A percentile compares a stretch with the other conserved stretches of the same genome.
These are phyloP conservation scores for Matsumyia berberina DNA, from an alignment of 2,888 invertebrate species.

Conservation along the genomic window DNA sequence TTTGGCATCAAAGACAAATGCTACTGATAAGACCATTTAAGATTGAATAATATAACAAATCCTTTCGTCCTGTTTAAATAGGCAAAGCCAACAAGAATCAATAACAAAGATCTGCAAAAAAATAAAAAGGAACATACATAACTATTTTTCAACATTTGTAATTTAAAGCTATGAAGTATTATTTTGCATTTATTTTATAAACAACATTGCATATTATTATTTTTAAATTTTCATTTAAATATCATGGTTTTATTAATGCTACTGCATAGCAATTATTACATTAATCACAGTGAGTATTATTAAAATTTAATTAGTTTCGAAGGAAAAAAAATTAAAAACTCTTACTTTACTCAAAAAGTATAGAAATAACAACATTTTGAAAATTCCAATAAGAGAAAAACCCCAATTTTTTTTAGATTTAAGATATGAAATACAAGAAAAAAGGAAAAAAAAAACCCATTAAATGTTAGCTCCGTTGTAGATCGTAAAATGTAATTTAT, in stretches of 20 bases:
- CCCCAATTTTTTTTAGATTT: conserved; percentile 40
- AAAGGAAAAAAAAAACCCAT: conserved; percentile 64
- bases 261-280: conserved; percentile 20
- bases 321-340: not conserved
- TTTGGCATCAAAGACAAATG: too few relatives aligned
- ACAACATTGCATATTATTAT: not conserved
- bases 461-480: conserved; percentile 75
- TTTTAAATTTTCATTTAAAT: not conserved
- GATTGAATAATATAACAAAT: too few relatives aligned
- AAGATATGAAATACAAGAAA: conserved; percentile 14
- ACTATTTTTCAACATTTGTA: too few relatives aligned
- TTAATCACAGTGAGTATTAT: conserved; percentile 57
- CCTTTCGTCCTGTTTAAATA: too few relatives aligned
- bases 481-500: conserved; percentile 76
- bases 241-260: conserved; percentile 11
- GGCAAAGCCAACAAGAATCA: too few relatives aligned
- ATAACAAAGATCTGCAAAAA: too few relatives aligned
- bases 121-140: too few relatives aligned
- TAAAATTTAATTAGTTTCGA: conserved; percentile 15
- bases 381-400: conserved; percentile 25
- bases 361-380: conserved; percentile 16
- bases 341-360: conserved; percentile 13
- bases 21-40: too few relatives aligned
- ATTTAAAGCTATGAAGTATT: too few relatives aligned
- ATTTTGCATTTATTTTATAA: too few relatives aligned